Conservation (phyloP, 2,113 vertebrate species). For the Pionites leucogaster region DNA sequence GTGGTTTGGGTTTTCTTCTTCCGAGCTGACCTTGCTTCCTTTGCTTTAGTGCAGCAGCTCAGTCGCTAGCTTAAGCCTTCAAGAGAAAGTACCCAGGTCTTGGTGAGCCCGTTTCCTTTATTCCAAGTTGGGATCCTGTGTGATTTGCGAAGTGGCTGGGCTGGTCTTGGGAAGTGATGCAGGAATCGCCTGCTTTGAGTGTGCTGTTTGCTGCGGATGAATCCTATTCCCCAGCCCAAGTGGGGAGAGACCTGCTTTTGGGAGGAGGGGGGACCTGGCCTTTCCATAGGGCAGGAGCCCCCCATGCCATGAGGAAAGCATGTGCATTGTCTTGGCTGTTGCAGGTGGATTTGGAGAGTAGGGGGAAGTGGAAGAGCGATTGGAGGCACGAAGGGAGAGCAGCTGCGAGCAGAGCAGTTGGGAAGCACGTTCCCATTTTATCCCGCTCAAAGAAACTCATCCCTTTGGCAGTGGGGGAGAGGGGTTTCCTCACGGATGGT, state of each 20-base stretch:
- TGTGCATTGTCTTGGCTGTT: neutral
- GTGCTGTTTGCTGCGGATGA: neutral
- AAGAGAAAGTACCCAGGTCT: neutral
- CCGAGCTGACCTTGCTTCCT: neutral
- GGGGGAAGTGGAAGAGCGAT: accelerated
- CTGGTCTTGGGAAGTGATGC: neutral
- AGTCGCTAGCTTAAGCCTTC: constrained; percentile 43
- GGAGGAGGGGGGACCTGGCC: neutral
- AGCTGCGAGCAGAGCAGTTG: neutral
- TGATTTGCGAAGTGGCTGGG: neutral
- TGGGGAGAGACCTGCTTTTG: neutral
- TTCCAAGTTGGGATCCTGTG: neutral
- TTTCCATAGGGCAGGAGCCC: neutral
- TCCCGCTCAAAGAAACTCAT: neutral
- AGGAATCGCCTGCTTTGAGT: accelerated
- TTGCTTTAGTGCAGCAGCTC: constrained; percentile 20
- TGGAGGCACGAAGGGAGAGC: accelerated
- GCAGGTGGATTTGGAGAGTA: neutral
- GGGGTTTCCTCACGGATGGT: accelerated
- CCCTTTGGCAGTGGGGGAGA: neutral
- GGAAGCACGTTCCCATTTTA: neutral
- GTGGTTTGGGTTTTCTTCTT: neutral
- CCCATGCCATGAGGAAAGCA: neutral
- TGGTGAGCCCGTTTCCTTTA: neutral
- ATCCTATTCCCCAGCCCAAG: neutral